These are phyloP conservation scores for Tragelaphus buxtoni DNA, from an alignment of 2,113 vertebrate genomes.

Conservation along the genomic window DNA sequence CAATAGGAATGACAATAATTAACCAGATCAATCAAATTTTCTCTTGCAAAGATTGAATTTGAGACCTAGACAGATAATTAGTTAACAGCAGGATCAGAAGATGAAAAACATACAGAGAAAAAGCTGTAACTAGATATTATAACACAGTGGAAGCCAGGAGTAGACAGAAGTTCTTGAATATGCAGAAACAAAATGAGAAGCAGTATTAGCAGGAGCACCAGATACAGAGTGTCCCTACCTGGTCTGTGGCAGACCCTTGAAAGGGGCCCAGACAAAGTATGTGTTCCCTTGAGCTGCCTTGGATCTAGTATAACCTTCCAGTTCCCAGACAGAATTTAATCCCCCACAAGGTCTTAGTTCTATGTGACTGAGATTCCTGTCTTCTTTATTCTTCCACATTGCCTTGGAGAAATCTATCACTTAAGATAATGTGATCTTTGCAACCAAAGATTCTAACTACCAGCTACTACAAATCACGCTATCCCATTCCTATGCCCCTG, in stretches of 20 bases:
- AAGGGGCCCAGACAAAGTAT: neutral
- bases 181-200: neutral
- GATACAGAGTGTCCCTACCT: neutral
- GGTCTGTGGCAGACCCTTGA: neutral
- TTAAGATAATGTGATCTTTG: neutral
- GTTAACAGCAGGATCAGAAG: neutral
- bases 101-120: neutral
- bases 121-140: neutral
- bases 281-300: neutral
- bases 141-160: neutral
- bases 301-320: neutral
- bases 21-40: slow-evolving; percentile 45
- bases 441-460: neutral
- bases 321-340: slow-evolving; percentile 1
- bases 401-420: slow-evolving; percentile 14
- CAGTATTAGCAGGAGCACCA: neutral
- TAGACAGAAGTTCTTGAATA: neutral
- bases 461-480: neutral
- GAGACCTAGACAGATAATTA: neutral
- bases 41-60: slow-evolving; percentile 29
- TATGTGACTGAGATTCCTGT: neutral
- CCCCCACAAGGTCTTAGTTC: neutral
- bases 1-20: slow-evolving; percentile 50
- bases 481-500: neutral
- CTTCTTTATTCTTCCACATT: neutral